Percentiles rank a stretch among this genome's conserved stretches.
These are phyloP conservation scores for Neelides sp. DNA, from an alignment of 1,140 invertebrate genomes.

Conservation along the genomic window DNA sequence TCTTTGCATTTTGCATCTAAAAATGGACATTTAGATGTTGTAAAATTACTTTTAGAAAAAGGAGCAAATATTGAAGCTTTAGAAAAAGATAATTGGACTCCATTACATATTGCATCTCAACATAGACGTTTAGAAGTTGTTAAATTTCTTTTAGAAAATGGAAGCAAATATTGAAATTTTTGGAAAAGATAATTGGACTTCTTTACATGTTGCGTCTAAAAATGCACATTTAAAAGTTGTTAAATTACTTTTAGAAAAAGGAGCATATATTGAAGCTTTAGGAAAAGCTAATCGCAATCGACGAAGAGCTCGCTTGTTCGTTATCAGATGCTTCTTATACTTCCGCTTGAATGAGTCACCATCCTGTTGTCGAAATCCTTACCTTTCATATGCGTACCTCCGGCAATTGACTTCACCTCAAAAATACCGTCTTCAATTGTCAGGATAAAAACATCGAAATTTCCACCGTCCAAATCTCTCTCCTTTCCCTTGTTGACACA, in stretches of 20 bases:
- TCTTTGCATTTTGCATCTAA: too few species aligned
- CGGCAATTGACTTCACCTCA: conserved; percentile 34
- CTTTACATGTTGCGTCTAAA: conserved; percentile 32
- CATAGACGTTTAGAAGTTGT: too few species aligned
- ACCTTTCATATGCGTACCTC: conserved; percentile 38
- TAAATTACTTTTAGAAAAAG: too few species aligned
- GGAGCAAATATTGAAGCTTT: too few species aligned
- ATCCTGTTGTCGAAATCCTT: conserved; percentile 34
- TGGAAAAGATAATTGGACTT: too few species aligned
- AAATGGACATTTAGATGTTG: too few species aligned
- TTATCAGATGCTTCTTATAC: conserved; percentile 55
- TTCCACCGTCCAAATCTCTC: conserved; percentile 52
- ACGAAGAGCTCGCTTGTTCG: conserved; percentile 53
- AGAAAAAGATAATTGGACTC: too few species aligned
- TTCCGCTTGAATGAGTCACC: conserved; percentile 61
- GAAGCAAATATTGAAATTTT: too few species aligned
- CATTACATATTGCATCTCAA: too few species aligned
- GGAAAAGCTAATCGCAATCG: conserved; percentile 61
- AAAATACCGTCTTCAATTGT: conserved; percentile 43
- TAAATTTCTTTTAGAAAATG: too few species aligned
- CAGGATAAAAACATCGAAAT: conserved; percentile 47
- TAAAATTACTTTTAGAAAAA: too few species aligned
- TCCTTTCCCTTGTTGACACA: conserved; percentile 34
- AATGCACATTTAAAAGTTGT: conserved; percentile 31
- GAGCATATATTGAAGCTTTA: too few species aligned